Evolutionary conservation across 1,140 invertebrate species (phyloP).

Genomic region (Acromyrmex heyeri): DNA sequence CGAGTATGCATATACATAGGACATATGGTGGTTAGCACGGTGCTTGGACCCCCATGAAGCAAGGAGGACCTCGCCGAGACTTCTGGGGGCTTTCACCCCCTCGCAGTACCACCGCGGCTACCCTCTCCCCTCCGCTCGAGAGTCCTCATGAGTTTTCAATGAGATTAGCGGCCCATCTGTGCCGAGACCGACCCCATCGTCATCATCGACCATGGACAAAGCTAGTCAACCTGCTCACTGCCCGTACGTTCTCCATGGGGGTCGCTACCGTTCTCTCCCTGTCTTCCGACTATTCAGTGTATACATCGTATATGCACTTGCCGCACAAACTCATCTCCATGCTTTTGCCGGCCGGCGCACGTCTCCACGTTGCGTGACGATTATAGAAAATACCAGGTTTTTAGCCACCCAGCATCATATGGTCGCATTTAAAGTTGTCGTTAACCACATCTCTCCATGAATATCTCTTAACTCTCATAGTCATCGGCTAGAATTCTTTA

Average conservation of each 20-base stretch:
- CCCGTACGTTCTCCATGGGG: constrained; percentile 78
- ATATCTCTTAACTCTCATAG: neutral
- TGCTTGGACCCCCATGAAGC: constrained; percentile 78
- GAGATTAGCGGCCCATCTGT: constrained; percentile 87
- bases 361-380: constrained; percentile 34
- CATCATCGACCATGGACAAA: constrained; percentile 84
- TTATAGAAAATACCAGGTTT: constrained; percentile 76
- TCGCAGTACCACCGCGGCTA: constrained; percentile 59
- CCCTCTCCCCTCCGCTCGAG: constrained; percentile 71
- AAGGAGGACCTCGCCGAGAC: constrained; percentile 74
- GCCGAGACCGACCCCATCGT: constrained; percentile 84
- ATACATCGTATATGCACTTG: constrained; percentile 81
- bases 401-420: constrained; percentile 81
- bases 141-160: constrained; percentile 87
- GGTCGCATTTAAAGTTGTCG: constrained; percentile 82
- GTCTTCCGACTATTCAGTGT: constrained; percentile 55
- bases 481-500: neutral
- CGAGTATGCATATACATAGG: constrained; percentile 82
- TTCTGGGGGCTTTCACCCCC: constrained; percentile 69
- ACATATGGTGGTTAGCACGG: constrained; percentile 86
- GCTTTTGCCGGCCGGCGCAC: constrained; percentile 4
- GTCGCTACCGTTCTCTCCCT: constrained; percentile 73
- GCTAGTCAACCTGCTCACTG: constrained; percentile 85
- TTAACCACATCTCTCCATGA: constrained; percentile 77
- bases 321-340: constrained; percentile 72